Evolutionary conservation across 2,113 vertebrate species (phyloP).

Genomic region (Martes martes): DNA sequence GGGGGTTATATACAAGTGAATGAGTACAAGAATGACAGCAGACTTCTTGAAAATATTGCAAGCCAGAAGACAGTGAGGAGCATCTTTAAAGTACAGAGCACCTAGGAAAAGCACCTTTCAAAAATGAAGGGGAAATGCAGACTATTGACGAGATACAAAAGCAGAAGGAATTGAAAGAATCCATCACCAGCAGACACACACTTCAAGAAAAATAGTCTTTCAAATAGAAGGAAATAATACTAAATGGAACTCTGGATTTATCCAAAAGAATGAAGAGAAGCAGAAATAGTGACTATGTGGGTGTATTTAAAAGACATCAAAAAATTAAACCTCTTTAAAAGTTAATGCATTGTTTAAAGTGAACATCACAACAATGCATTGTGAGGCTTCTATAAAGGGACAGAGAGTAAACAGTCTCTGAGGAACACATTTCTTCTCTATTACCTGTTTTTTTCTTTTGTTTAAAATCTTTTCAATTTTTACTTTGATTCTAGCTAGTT

Average conservation of each 20-base stretch:
- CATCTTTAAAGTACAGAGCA: not conserved
- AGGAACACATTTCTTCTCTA: not conserved
- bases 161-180: not conserved
- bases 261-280: not conserved
- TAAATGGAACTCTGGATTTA: not conserved
- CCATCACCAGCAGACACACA: not conserved
- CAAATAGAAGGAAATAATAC: not conserved
- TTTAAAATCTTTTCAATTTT: not conserved
- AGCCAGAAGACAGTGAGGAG: not conserved
- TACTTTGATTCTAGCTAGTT: not conserved
- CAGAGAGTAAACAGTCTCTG: not conserved
- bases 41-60: not conserved
- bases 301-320: not conserved
- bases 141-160: not conserved
- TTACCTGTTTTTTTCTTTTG: not conserved
- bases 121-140: not conserved
- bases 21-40: not conserved
- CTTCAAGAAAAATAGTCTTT: not conserved
- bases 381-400: not conserved
- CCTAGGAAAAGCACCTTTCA: not conserved
- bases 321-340: not conserved
- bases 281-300: not conserved
- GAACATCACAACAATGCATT: not conserved
- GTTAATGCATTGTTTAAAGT: not conserved
- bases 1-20: not conserved